Base-by-base conservation (phyloP, 2,888 invertebrate genomes). In the Nematopogon swammerdamellus region DNA sequence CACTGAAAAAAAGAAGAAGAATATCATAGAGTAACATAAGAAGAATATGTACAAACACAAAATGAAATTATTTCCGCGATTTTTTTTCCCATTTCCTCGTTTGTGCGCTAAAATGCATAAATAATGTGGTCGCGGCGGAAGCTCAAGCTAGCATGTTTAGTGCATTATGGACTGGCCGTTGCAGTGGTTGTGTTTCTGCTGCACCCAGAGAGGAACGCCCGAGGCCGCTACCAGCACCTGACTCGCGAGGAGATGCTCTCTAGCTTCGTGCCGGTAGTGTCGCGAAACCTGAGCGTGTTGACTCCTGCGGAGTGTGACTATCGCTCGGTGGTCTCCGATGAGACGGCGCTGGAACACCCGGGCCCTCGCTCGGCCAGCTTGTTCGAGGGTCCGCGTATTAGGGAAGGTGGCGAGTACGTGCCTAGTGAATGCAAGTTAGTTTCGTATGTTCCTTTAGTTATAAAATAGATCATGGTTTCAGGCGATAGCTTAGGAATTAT, bases 321-420 rank as follows among this genome's bases (percentile, higher is more conserved):
- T 57, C 58, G 63, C 48, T 68, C 69, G 52, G 56, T 70, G 49
- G 54, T 76, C 49, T 57, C 62, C 49, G 73, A 75, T 51, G 70
- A 69, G n/a, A 67, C 67, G 16, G 64, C 63, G 36, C 55, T 74
- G 49, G 56, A 66, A 42, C 68, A 57, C 53, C 53, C 70, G 47
- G 60, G 65, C 29, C 73, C 75, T 50, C 71, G 63, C 1, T 14
- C 11, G 8, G 36, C 11, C 11, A 74, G 74, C 54, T 59, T 76
- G 55, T 56, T 64, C 17, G 71, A 72, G 53, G 67, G 68, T 2
- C 69, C 73, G 51, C 66, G 59, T 54, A 71, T 77, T 49, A 67
- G 54, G 55, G 70, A 72, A 57, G 79, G 79, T 44, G 79, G 77
- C 2, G 79, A 75, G 59, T 75, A 68, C 52, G 58, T 65, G 10